A percentile compares a stretch with the other conserved stretches of the same genome.
phyloP scores from a whole-genome alignment of 2,888 invertebrate species.

The Volucella inflata region DNA sequence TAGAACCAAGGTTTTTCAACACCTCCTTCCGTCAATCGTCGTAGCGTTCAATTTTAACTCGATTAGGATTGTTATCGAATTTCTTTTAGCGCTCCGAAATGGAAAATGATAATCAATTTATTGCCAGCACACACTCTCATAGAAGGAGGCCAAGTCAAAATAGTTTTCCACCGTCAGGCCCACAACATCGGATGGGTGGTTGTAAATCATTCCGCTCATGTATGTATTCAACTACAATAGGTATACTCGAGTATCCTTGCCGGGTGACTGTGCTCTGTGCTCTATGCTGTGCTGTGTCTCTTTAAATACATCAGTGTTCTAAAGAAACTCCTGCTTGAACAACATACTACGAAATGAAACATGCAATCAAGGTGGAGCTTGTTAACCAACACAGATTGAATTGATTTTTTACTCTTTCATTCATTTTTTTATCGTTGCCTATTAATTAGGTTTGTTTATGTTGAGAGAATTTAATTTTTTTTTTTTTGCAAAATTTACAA shows the following conservation, averaged over 20 bases:
- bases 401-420: slow-evolving; percentile 30
- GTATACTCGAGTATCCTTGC: not conserved
- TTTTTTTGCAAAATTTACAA: slow-evolving; percentile 22
- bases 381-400: slow-evolving; percentile 57
- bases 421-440: slow-evolving; percentile 23
- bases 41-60: slow-evolving; percentile 55
- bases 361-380: slow-evolving; percentile 53
- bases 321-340: not conserved
- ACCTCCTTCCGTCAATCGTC: slow-evolving; percentile 31
- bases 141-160: slow-evolving; percentile 10
- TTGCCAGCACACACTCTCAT: slow-evolving; percentile 31
- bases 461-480: not conserved
- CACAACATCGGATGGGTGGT: not conserved
- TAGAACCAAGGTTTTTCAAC: slow-evolving; percentile 38
- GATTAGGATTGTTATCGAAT: slow-evolving; percentile 70
- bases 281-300: not conserved
- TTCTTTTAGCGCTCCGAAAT: slow-evolving; percentile 54
- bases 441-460: slow-evolving; percentile 48
- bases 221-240: slow-evolving; percentile 1
- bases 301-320: too few species aligned
- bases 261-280: not conserved
- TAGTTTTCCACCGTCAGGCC: slow-evolving; percentile 29
- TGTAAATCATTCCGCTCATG: too few species aligned
- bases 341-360: slow-evolving; percentile 6
- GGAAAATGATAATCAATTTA: slow-evolving; percentile 69